Base-by-base conservation (phyloP, 2,113 vertebrate genomes). In the Eubucco bourcierii region DNA sequence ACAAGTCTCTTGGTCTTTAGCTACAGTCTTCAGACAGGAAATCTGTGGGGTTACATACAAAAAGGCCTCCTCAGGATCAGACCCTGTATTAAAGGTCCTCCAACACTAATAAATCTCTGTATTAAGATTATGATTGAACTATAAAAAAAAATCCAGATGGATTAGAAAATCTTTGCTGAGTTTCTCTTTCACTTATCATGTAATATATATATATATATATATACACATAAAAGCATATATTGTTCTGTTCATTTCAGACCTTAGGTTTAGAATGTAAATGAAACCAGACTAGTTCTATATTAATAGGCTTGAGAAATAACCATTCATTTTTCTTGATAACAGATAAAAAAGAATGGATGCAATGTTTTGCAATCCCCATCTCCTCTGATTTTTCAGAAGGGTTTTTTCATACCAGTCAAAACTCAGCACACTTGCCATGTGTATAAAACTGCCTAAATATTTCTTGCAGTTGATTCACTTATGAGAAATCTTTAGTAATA, bases 401-500 rank as follows among this genome's bases (percentile, higher is more conserved):
- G 60, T 59, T 91, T 87, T 87, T 80, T 71, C 84, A 93, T 85
- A 92, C 47, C 72, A 92, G 56, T 87, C 78, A 95, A 93, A 93
- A 90, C 65, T 78, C 70, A 65, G 64, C 41, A 78, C 18, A 52
- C 41, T 93, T 53, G 65, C n/a, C 10, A 20, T 66, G 34, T 52
- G 29, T 65, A 47, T 67, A 90, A 84, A 90, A 72, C 34, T 67
- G 70, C 63, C 84, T 91, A 95, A 92, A 92, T 94, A 95, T 89
- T 93, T 95, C 53, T 88, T 77, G 41, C 66, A 82, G 64, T 78
- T 1, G 0, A 91, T 80, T 77, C 25, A 92, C 17, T 82, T 74
- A 46, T 3, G 24, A 95, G 56, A 94, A 94, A 80, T 80, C 82
- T 84, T 80, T 25, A 84, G 71, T 23, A 88, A 66, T 28, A 93